Percentiles rank a stretch among this genome's conserved stretches.
phyloP scores from a whole-genome alignment of 64 coral and sea anemone genomes.

The Pocillopora verrucosa region DNA sequence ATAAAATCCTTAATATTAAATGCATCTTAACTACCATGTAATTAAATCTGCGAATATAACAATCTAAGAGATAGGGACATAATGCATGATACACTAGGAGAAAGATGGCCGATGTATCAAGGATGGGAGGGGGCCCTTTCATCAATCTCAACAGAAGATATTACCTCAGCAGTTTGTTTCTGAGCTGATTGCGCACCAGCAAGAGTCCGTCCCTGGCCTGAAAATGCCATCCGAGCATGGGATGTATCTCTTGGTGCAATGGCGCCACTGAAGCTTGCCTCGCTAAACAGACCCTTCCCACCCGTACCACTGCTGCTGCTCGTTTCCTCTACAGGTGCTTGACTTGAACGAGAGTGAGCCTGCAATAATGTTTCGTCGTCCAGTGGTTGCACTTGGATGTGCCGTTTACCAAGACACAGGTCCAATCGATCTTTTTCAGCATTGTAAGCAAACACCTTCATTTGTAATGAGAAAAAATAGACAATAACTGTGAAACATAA shows the following conservation, averaged over 20 bases:
- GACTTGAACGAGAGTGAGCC: conserved; percentile 34
- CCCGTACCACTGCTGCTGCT: background rate
- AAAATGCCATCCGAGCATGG: conserved; percentile 70
- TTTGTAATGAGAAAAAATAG: background rate
- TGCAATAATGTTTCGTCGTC: conserved; percentile 42
- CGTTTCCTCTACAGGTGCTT: conserved; percentile 1
- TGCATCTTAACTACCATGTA: too few relatives aligned
- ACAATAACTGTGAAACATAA: too few relatives aligned
- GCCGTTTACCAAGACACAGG: conserved; percentile 81
- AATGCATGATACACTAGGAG: too few relatives aligned
- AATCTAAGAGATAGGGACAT: too few relatives aligned
- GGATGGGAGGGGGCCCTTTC: too few relatives aligned
- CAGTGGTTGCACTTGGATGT: conserved; percentile 83
- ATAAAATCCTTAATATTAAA: too few relatives aligned
- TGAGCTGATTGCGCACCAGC: background rate
- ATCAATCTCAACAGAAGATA: too few relatives aligned
- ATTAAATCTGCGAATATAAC: too few relatives aligned
- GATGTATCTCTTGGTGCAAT: conserved; percentile 59
- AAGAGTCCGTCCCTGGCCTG: conserved; percentile 76
- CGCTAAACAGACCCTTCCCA: conserved; percentile 48
- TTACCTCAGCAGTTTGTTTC: background rate
- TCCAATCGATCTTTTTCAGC: conserved; percentile 86
- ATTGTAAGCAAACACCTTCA: conserved; percentile 94
- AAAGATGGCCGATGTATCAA: background rate
- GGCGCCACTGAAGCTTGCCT: conserved; percentile 89